These are phyloP conservation scores for Macrotus californicus DNA, from an alignment of 2,113 vertebrate species.

Conservation along the genomic window DNA sequence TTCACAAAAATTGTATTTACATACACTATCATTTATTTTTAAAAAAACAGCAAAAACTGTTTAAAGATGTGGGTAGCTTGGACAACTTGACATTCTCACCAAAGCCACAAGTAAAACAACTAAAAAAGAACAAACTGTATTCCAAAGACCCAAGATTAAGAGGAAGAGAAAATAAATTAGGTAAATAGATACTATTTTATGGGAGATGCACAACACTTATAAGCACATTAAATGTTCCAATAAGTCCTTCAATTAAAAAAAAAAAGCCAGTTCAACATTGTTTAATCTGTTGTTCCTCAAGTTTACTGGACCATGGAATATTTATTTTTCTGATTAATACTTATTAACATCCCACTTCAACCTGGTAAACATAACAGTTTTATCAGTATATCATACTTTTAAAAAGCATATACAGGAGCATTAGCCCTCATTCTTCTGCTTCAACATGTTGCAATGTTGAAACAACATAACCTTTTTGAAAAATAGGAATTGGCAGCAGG, in stretches of 20 bases:
- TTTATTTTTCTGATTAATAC: slow-evolving; percentile 16
- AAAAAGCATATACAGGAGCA: background rate
- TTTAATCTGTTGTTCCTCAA: background rate
- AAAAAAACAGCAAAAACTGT: background rate
- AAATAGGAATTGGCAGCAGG: background rate
- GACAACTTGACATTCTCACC: background rate
- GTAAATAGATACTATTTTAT: background rate
- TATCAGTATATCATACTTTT: background rate
- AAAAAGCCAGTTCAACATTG: background rate
- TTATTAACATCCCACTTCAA: background rate
- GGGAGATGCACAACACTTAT: background rate
- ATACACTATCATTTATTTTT: background rate
- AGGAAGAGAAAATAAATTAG: slow-evolving; percentile 22
- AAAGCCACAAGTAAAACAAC: slow-evolving; percentile 23
- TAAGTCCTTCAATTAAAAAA: background rate
- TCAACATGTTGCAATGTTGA: background rate
- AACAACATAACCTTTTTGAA: slow-evolving; percentile 33
- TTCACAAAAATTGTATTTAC: background rate
- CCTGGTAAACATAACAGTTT: background rate
- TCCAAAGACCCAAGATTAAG: background rate
- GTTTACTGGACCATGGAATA: background rate
- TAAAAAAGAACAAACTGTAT: background rate
- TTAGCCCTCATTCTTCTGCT: background rate
- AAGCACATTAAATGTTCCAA: background rate
- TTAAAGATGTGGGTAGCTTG: background rate